Conservation (phyloP, 2,797 vertebrate species). For the Xenopus petersii region DNA sequence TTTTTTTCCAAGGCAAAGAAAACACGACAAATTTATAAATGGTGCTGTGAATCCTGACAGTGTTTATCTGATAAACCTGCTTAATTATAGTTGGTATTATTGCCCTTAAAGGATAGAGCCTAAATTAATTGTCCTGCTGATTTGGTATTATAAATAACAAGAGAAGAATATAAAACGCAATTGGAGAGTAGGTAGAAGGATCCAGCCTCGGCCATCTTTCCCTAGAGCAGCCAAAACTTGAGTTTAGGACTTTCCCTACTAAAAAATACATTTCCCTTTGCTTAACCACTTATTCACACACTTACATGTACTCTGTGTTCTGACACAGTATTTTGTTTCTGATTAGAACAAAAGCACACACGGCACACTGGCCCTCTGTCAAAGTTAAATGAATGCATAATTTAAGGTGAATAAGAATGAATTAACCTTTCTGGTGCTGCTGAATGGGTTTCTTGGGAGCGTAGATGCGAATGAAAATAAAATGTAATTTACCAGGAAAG, state of each 20-base stretch:
- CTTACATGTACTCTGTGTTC: constrained; percentile 16
- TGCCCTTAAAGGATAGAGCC: no score
- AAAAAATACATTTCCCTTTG: constrained; percentile 23
- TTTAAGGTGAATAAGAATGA: constrained; percentile 1
- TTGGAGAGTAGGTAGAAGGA: background rate
- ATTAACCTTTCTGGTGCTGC: constrained; percentile 4
- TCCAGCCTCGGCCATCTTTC: constrained; percentile 12
- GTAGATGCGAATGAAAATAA: no score
- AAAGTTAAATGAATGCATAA: constrained; percentile 14
- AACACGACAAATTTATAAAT: background rate
- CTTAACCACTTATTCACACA: constrained; percentile 10
- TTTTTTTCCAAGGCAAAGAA: background rate
- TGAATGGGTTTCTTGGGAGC: no score
- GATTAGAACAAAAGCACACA: constrained; percentile 16
- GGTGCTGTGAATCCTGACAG: background rate
- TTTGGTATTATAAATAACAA: no score
- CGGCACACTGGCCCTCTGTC: constrained; percentile 7
- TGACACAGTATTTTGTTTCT: constrained; percentile 30
- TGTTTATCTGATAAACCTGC: background rate
- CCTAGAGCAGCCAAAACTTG: constrained; percentile 2
- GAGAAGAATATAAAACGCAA: no score
- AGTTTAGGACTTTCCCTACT: constrained; percentile 25
- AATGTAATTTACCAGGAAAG: no score
- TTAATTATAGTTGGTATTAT: background rate
- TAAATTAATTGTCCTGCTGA: background rate